Evolutionary conservation across 2,113 vertebrate species (phyloP).

Genomic region (Solea solea): DNA sequence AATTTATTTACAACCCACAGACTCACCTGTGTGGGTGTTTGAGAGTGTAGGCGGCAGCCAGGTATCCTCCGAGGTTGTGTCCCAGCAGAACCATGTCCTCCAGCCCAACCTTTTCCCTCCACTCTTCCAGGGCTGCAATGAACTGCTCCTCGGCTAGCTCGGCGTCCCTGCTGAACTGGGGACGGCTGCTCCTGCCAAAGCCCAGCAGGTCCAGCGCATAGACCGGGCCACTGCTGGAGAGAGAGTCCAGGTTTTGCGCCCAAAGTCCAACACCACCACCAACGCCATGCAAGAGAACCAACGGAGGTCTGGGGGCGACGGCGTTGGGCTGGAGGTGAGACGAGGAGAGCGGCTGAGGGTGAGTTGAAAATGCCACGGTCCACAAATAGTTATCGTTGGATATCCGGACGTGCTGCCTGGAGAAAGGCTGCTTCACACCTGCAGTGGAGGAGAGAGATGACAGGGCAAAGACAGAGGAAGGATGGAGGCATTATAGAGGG

Average conservation of each 20-base stretch:
- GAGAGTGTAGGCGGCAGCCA: constrained; percentile 90
- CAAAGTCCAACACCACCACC: constrained; percentile 93
- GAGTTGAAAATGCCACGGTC: constrained; percentile 85
- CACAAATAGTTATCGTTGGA: constrained; percentile 90
- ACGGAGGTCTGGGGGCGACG: constrained; percentile 77
- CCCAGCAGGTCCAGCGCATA: constrained; percentile 93
- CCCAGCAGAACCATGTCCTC: constrained; percentile 91
- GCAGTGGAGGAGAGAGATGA: constrained; percentile 25
- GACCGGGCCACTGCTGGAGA: constrained; percentile 84
- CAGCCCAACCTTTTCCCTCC: constrained; percentile 87
- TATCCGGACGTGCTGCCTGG: constrained; percentile 84
- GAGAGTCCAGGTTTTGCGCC: constrained; percentile 90
- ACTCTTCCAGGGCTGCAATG: constrained; percentile 90
- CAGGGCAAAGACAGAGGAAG: not conserved
- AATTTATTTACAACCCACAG: no score
- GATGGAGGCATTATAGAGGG: no score
- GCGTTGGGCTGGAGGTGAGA: not conserved
- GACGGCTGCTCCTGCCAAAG: constrained; percentile 92
- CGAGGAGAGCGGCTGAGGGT: not conserved
- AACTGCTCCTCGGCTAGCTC: constrained; percentile 89
- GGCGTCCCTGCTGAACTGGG: constrained; percentile 84
- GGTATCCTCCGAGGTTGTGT: constrained; percentile 93
- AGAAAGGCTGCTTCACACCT: constrained; percentile 86
- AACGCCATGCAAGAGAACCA: constrained; percentile 94
- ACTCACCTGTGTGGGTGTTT: constrained; percentile 87